phyloP scores from a whole-genome alignment of 2,888 invertebrate species.

The Cenopis cana region DNA sequence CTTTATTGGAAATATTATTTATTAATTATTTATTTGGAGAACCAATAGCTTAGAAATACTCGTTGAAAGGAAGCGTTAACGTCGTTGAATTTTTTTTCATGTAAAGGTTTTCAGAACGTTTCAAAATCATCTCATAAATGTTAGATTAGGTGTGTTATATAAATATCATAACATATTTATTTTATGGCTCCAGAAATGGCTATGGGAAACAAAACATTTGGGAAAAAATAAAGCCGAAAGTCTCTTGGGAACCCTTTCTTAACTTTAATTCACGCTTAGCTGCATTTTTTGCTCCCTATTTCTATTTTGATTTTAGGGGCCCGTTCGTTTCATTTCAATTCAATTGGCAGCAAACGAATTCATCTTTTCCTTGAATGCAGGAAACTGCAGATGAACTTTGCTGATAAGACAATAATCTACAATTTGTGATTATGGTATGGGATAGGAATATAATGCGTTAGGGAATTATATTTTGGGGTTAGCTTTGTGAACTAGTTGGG shows the following conservation, averaged over 20 bases:
- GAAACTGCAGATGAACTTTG: conserved; percentile 72
- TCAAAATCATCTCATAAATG: no score
- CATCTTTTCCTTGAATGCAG: conserved; percentile 72
- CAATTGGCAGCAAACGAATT: conserved; percentile 79
- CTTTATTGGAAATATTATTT: no score
- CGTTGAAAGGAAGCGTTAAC: no score
- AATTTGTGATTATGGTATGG: conserved; percentile 61
- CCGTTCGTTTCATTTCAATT: conserved; percentile 80
- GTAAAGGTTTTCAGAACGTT: no score
- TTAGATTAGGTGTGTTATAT: no score
- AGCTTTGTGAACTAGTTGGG: conserved; percentile 8
- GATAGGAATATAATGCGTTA: conserved; percentile 48
- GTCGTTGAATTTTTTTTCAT: no score
- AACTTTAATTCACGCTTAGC: conserved; percentile 1
- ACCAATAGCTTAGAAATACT: no score
- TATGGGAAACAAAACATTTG: no score
- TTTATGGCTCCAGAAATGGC: no score
- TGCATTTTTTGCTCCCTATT: conserved; percentile 54
- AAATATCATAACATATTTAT: no score
- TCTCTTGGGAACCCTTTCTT: not conserved
- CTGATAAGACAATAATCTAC: conserved; percentile 69
- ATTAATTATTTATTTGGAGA: no score
- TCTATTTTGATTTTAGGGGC: conserved; percentile 70
- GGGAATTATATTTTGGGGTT: conserved; percentile 38
- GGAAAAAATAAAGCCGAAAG: no score